A percentile compares a stretch with the other conserved stretches of the same genome.
Evolutionary conservation across 2,888 invertebrate genomes (phyloP).

Genomic region (Myopa tessellatipennis): DNA sequence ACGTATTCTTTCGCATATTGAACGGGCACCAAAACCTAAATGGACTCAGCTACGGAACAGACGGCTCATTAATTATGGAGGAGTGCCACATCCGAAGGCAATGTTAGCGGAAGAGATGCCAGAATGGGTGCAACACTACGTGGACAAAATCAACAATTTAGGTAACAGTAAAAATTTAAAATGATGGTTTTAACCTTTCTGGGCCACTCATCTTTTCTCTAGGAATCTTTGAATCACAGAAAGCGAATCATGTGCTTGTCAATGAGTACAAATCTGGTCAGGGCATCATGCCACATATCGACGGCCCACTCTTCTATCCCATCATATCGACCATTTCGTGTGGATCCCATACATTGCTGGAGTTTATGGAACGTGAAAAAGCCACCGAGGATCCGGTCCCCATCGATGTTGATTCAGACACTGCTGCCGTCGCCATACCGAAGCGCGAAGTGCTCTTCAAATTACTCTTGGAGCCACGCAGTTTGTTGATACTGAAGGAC

Average conservation of each 20-base stretch:
- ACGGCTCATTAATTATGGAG: constrained; percentile 98
- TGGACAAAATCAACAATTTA: constrained; percentile 77
- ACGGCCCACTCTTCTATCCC: constrained; percentile 94
- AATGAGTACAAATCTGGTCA: constrained; percentile 95
- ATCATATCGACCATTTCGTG: constrained; percentile 92
- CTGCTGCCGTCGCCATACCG: background rate
- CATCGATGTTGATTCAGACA: constrained; percentile 19
- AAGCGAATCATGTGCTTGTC: constrained; percentile 92
- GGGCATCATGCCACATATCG: constrained; percentile 97
- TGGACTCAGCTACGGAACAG: constrained; percentile 94
- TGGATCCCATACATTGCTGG: constrained; percentile 90
- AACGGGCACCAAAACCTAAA: constrained; percentile 88
- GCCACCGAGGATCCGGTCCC: background rate
- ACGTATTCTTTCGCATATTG: constrained; percentile 78
- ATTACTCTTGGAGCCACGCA: constrained; percentile 86
- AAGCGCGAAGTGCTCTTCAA: constrained; percentile 72
- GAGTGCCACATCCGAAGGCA: constrained; percentile 90
- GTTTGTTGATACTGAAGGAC: constrained; percentile 86
- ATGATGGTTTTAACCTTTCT: background rate
- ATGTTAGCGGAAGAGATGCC: constrained; percentile 94
- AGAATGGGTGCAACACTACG: constrained; percentile 80
- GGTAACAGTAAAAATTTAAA: constrained; percentile 64
- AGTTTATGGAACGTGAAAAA: constrained; percentile 72
- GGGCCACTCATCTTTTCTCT: background rate
- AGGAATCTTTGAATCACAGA: constrained; percentile 73